phyloP scores from a whole-genome alignment of 92 coral and sea anemone species.

The Pocillopora grandis region DNA sequence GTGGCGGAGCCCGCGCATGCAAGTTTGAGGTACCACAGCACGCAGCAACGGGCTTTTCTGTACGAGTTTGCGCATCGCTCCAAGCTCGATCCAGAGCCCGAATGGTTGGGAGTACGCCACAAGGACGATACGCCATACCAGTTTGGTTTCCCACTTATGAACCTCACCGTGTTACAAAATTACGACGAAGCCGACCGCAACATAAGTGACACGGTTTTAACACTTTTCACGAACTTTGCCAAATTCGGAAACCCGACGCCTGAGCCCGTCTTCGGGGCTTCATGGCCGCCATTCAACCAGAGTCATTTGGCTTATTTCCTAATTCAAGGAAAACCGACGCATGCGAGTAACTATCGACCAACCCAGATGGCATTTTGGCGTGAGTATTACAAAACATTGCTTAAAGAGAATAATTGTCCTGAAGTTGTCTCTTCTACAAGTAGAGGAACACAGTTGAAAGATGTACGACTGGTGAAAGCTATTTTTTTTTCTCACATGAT shows the following conservation, averaged over 20 bases:
- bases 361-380: slow-evolving; percentile 80
- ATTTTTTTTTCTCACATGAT: neutral
- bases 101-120: slow-evolving; percentile 73
- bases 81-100: slow-evolving; percentile 40
- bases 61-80: slow-evolving; percentile 79
- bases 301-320: slow-evolving; percentile 62
- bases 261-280: slow-evolving; percentile 30
- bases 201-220: slow-evolving; percentile 65
- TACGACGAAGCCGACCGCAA: slow-evolving; percentile 70
- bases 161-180: slow-evolving; percentile 56
- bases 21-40: slow-evolving; percentile 62
- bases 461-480: neutral
- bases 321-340: slow-evolving; percentile 46
- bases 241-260: slow-evolving; percentile 83
- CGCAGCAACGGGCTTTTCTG: slow-evolving; percentile 57
- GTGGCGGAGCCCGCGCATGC: slow-evolving; percentile 78
- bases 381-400: slow-evolving; percentile 34
- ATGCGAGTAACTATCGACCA: slow-evolving; percentile 57
- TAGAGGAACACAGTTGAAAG: neutral
- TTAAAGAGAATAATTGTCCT: neutral
- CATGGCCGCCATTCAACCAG: slow-evolving; percentile 59
- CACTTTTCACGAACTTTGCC: slow-evolving; percentile 80
- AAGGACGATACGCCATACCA: slow-evolving; percentile 86
- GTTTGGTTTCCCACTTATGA: slow-evolving; percentile 82
- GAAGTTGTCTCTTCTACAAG: neutral